Evolutionary conservation across 2,797 vertebrate genomes (phyloP).

Genomic region (Emys orbicularis): DNA sequence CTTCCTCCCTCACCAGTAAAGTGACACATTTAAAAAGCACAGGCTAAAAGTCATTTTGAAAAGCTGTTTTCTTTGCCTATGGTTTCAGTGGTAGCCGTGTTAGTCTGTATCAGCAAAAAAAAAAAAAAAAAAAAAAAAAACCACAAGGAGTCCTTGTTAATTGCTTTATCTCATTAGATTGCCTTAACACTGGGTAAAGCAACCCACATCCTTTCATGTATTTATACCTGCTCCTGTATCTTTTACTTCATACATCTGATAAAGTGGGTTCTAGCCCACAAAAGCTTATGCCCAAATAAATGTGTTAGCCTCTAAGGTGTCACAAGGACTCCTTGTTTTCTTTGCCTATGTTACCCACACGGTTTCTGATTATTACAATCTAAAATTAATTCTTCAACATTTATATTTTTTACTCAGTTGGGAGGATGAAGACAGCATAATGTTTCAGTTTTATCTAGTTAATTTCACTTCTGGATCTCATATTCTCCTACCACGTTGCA

Average conservation of each 20-base stretch:
- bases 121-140: too few relatives aligned
- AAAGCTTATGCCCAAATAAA: too few relatives aligned
- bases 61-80: not conserved
- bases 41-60: not conserved
- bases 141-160: too few relatives aligned
- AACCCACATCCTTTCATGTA: too few relatives aligned
- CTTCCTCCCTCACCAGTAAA: not conserved
- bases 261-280: too few relatives aligned
- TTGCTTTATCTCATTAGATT: too few relatives aligned
- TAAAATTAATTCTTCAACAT: not conserved
- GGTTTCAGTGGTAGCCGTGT: too few relatives aligned
- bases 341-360: not conserved
- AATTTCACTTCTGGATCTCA: not conserved
- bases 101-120: too few relatives aligned
- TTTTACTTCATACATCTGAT: too few relatives aligned
- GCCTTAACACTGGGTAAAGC: too few relatives aligned
- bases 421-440: not conserved
- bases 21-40: not conserved
- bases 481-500: not conserved
- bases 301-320: too few relatives aligned
- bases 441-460: not conserved
- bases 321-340: not conserved
- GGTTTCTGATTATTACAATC: accelerated
- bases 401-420: not conserved
- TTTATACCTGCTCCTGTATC: too few relatives aligned